Conservation (phyloP, 2,113 vertebrate genomes). For the Strigops habroptila region DNA sequence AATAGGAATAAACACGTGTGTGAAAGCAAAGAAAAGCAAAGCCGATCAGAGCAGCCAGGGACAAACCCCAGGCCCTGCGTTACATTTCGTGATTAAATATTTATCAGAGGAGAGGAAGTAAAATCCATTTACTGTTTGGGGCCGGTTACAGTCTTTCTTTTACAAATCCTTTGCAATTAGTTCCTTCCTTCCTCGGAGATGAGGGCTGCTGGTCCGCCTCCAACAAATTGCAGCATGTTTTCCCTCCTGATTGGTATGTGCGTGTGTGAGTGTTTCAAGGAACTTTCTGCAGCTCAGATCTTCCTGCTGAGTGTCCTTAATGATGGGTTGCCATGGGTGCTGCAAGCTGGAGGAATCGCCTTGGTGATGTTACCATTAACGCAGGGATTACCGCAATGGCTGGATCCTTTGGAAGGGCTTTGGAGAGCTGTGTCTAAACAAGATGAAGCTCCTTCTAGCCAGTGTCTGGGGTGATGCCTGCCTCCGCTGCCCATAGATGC, state of each 20-base stretch:
- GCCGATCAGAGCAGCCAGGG: slow-evolving; percentile 9
- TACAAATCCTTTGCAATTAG: slow-evolving; percentile 29
- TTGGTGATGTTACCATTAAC: not conserved
- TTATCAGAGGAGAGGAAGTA: slow-evolving; percentile 69
- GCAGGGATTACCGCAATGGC: not conserved
- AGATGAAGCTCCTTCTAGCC: rapidly evolving
- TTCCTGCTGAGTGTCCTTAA: not conserved
- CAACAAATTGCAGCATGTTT: not conserved
- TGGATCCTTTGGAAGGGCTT: not conserved
- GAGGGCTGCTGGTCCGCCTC: not conserved
- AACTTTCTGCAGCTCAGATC: not conserved
- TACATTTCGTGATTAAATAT: slow-evolving; percentile 69
- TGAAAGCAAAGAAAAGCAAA: not conserved
- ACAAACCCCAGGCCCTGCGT: not conserved
- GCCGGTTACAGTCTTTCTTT: slow-evolving; percentile 31
- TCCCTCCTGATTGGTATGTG: not conserved
- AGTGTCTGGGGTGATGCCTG: not conserved
- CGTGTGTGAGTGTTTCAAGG: not conserved
- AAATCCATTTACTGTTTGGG: slow-evolving; percentile 64
- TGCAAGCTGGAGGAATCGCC: not conserved
- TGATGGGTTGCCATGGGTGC: not conserved
- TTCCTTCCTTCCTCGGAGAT: not conserved
- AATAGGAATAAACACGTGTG: not conserved
- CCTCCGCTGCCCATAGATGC: rapidly evolving
- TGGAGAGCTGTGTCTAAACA: not conserved